Conservation (phyloP, 2,797 vertebrate species). For the Scolopax rusticola region DNA sequence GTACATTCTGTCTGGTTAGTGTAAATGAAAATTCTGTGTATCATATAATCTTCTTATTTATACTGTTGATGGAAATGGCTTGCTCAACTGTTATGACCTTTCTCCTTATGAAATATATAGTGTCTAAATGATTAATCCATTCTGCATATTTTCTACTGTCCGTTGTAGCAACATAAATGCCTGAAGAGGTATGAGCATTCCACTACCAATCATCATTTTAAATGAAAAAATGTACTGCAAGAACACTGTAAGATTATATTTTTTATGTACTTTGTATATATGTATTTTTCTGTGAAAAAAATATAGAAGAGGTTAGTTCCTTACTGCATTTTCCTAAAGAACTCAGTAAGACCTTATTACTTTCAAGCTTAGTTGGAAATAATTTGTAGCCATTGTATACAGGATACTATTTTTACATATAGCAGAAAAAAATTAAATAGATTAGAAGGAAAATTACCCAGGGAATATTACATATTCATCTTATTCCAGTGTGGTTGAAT, state of each 20-base stretch:
- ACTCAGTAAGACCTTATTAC: background rate
- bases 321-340: background rate
- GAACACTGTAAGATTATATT: background rate
- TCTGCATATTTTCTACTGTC: constrained; percentile 7
- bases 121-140: constrained; percentile 55
- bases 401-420: background rate
- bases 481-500: background rate
- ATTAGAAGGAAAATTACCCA: background rate
- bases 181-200: background rate
- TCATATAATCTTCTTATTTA: constrained; percentile 37
- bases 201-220: background rate
- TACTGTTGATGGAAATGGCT: constrained; percentile 65
- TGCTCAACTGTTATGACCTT: constrained; percentile 68
- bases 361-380: background rate
- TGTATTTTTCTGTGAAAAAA: background rate
- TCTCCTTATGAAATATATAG: constrained; percentile 69
- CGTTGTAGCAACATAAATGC: background rate
- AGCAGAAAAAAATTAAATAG: background rate
- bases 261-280: background rate
- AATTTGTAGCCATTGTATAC: background rate
- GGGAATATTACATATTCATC: background rate
- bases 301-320: background rate
- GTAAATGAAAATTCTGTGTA: constrained; percentile 40
- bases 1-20: background rate
- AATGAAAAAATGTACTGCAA: background rate